Evolutionary conservation across 2,113 vertebrate species (phyloP).

Genomic region (Esox niger): DNA sequence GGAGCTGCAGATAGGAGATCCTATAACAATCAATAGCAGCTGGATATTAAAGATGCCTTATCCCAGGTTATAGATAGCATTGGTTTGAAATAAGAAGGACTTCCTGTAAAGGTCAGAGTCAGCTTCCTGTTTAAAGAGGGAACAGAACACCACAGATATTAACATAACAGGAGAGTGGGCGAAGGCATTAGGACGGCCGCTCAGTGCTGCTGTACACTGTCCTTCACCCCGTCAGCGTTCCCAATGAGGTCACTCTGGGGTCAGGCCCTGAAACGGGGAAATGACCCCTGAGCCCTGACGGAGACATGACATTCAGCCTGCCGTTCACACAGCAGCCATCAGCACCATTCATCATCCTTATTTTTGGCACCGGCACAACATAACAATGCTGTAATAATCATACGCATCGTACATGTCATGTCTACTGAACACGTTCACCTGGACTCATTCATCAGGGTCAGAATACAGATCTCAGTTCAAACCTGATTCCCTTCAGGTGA

Average conservation of each 20-base stretch:
- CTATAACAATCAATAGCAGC: no score
- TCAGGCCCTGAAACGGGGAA: no score
- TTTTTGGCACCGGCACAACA: neutral
- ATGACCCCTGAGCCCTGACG: no score
- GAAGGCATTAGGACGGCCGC: neutral
- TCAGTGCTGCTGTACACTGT: neutral
- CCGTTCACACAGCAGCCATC: no score
- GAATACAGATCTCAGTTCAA: neutral
- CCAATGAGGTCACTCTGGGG: neutral
- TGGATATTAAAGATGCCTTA: neutral
- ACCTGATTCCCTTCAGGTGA: no score
- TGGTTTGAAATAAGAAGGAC: slow-evolving; percentile 51
- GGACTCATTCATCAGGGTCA: no score
- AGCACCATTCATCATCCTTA: slow-evolving; percentile 6
- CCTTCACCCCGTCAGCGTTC: neutral
- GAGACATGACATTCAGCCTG: no score
- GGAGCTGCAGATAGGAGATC: no score
- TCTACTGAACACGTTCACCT: neutral
- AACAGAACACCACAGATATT: neutral
- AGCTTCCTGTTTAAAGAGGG: slow-evolving; percentile 1
- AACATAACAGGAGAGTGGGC: neutral
- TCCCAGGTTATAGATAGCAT: slow-evolving; percentile 37
- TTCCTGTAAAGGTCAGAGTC: slow-evolving; percentile 55
- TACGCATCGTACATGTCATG: neutral
- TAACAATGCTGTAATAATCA: neutral